Evolutionary conservation across 1,140 invertebrate species (phyloP), one percentile per base, ranked within the genome.

Genomic region (Belonocnema kinseyi): DNA sequence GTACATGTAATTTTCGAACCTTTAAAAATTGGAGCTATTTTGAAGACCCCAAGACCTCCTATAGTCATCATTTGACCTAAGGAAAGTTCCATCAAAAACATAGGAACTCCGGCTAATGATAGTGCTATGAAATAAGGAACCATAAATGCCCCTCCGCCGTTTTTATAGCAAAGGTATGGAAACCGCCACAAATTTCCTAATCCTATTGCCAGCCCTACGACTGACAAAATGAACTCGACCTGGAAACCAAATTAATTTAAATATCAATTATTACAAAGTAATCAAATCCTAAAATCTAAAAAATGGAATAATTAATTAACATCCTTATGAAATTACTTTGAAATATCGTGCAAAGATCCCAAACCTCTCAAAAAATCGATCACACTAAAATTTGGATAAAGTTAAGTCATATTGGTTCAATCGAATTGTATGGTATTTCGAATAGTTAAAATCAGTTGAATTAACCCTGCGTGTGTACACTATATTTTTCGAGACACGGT

Each of bases 21-120:
- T 95, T 99, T 99, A 46, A 99, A 94, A 50, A 98, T 96, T 0
- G 98, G 98, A 91, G 98, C 99, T 84, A 99, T 97, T 83, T 96
- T 94, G 97, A 98, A 98, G 70, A 98, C 95, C n/a, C 96, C 97
- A 33, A 98, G 93, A 85, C 97, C 98, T 21, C 97, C 97, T 85
- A 96, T 97, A 17, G 96, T 94, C 91, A 98, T 97, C 92, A 97
- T 98, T 88, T 98, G 98, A 16, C 98, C 98, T 73, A 99, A 91
- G 2, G 97, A 97, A 81, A 98, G 88, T 90, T 99, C 98, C 96
- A 99, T 96, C 90, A 98, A 98, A 91, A 98, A 99, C 21, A 99
- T 92, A 1, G 98, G 98, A 13, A 99, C 93, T 11, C 98, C 98
- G 7, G 97, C 97, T 83, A 98, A 96, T 58, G 98, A 92, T 85